Evolutionary conservation across 2,888 invertebrate genomes (phyloP), one percentile per base, ranked within the genome.

Genomic region (Fragum sueziense): DNA sequence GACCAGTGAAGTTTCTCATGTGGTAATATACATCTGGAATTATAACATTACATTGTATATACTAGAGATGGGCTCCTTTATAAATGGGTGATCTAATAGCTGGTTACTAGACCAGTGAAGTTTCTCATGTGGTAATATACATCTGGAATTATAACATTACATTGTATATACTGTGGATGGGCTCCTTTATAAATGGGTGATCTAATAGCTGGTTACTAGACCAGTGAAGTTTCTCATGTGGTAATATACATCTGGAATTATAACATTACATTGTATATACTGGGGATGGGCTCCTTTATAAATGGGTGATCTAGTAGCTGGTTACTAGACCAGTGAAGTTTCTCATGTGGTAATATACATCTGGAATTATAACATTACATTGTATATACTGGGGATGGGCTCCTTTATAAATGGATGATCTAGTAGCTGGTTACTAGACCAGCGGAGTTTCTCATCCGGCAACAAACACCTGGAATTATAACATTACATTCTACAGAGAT

Each of bases 221-320:
- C 95, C 96, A 96, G 57, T 97, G 95, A 4, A 95, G 94, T 74
- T 95, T 94, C 90, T 97, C 97, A 86, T 96, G 95, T 88, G 95
- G 95, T 57, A 95, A 94, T 20, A 54, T 37, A 41, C 72, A 72
- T 31, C 62, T 68, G 47, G 9, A 54, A 54, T 25, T 22, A 54
- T 54, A n/a, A n/a, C n/a, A n/a, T 22, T 51, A 68, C 14, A 6
- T 47, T 22, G 20, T 41, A 67, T 31, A 52, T 41, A 68, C n/a
- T 61, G n/a, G 76, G 79, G 34, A 86, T 51, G 4, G 82, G 86
- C 27, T 87, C 86, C 76, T 89, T 91, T 17, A 94, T 77, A 91
- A 97, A 97, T 14, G 95, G 94, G 92, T 98, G 98, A 65, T 96
- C 95, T 33, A 96, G 92, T 31, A 98, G 93, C 92, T 97, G 96